Percentiles rank a stretch among this genome's conserved stretches.
phyloP scores from a whole-genome alignment of 1,140 invertebrate genomes.

The Bombus ignitus region DNA sequence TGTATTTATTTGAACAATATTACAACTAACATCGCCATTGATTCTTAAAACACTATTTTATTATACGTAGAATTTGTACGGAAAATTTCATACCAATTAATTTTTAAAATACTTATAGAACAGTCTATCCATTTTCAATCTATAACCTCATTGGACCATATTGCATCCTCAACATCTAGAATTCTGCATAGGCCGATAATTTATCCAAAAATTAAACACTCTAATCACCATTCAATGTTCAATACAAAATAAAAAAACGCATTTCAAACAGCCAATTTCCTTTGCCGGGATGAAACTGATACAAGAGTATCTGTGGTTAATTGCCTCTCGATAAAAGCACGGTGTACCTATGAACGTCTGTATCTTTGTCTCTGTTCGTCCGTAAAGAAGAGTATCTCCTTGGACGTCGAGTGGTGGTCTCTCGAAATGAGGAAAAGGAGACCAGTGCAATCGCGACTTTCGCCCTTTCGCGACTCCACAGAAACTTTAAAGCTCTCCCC shows the following conservation, averaged over 20 bases:
- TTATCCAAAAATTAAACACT: neutral
- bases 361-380: neutral
- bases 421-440: slow-evolving; percentile 32
- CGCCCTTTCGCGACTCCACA: slow-evolving; percentile 33
- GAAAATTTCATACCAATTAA: too few species aligned
- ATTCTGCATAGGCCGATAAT: fast-evolving
- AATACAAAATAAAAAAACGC: neutral
- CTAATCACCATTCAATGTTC: neutral
- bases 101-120: too few species aligned
- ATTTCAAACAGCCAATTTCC: neutral
- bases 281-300: neutral
- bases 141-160: too few species aligned
- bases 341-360: neutral
- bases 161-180: neutral
- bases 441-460: slow-evolving; percentile 43
- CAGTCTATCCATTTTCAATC: too few species aligned
- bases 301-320: slow-evolving; percentile 25
- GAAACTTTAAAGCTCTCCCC: slow-evolving; percentile 49
- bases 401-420: neutral
- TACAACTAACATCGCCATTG: neutral
- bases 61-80: too few species aligned
- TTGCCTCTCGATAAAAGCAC: slow-evolving; percentile 16
- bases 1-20: neutral
- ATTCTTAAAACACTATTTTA: too few species aligned
- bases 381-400: neutral